Base-by-base conservation (phyloP, 2,113 vertebrate species). In the Tragulus kanchil region DNA sequence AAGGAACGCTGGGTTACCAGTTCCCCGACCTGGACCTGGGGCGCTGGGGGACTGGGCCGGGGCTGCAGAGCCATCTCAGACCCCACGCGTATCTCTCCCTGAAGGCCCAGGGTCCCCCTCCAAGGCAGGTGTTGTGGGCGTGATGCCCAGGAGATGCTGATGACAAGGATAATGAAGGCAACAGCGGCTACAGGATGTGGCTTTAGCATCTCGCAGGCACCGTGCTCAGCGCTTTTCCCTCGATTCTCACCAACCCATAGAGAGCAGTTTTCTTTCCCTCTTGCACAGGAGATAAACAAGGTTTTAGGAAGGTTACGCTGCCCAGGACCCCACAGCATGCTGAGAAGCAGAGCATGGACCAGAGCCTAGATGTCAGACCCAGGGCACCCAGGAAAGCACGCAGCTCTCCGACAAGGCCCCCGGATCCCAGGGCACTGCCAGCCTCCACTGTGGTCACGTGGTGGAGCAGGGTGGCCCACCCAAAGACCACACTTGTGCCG, bases 1-100 rank as follows among this genome's bases (percentile, higher is more conserved):
- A 45, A 48, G 31, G 58, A 87, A 81, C 64, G 36, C 65, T 3
- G 8, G 28, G 12, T 28, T 36, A 6, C 56, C 31, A 28, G 52
- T 14, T 14, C 26, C 0, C 1, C 31, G 21, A 11, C 0, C 13
- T 0, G 12, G 58, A 11, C 0, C 16, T 0, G 9, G 58, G 64
- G 28, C 25, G 59, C 71, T 19, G 42, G 75, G 21, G 6, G 56
- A 8, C 48, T 6, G 25, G 26, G 26, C 45, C 42, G 42, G 56
- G 58, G 54, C 26, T 65, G 28, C 67, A 67, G 64, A 81, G 28
- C 58, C 14, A 28, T 36, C 56, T 88, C 26, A 78, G 14, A 28
- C 1, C 15, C 1, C 2, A 21, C 2, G 9, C 25, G 26, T 3
- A 21, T 52, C 11, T 78, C 36, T 62, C 65, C 17, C 73, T 71